Evolutionary conservation across 2,888 invertebrate genomes (phyloP).

Genomic region (Polietes domitor): DNA sequence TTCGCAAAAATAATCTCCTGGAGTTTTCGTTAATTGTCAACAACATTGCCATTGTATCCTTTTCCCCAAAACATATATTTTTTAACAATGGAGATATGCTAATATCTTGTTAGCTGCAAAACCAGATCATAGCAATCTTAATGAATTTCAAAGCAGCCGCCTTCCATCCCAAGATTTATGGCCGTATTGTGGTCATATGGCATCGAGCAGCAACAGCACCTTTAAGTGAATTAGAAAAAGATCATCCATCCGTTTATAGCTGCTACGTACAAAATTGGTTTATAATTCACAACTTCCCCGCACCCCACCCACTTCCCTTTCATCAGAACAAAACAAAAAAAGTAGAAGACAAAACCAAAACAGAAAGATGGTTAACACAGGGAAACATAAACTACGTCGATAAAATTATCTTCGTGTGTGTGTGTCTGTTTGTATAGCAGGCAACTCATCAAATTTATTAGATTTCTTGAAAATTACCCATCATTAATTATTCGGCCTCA

Average conservation of each 20-base stretch:
- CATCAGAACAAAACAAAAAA: background rate
- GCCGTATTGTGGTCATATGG: background rate
- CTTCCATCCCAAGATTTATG: constrained; percentile 43
- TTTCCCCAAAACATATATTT: no score
- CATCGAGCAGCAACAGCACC: background rate
- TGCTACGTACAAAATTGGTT: constrained; percentile 2
- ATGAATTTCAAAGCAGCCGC: constrained; percentile 64
- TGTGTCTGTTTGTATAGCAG: background rate
- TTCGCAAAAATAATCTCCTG: background rate
- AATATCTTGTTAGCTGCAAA: background rate
- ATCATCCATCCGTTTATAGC: background rate
- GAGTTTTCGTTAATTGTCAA: background rate
- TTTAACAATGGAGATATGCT: no score
- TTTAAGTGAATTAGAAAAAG: constrained; percentile 4
- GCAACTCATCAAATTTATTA: constrained; percentile 39
- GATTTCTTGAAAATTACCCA: constrained; percentile 36
- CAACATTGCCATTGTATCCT: constrained; percentile 1
- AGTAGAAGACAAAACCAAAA: background rate
- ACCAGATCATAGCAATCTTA: no score
- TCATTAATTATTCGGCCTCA: constrained; percentile 35
- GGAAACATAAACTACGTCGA: no score
- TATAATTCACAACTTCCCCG: constrained; percentile 9
- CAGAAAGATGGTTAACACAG: background rate
- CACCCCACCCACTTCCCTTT: background rate
- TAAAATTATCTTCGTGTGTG: background rate